phyloP scores from a whole-genome alignment of 2,888 invertebrate genomes.

The Eubasilissa splendida region DNA sequence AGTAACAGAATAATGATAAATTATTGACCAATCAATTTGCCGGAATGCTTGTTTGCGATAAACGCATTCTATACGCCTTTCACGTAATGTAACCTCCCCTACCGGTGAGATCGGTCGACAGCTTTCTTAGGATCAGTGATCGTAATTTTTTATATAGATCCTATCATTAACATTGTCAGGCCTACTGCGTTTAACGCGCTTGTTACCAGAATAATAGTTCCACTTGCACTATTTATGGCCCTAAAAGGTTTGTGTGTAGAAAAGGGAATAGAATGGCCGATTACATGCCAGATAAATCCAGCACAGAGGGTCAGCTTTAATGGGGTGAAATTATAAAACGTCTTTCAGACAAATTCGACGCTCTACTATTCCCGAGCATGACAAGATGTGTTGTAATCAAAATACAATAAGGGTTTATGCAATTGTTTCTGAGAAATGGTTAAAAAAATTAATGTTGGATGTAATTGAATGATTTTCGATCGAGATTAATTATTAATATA shows the following conservation, averaged over 20 bases:
- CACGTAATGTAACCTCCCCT: conserved; percentile 6
- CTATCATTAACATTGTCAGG: conserved; percentile 27
- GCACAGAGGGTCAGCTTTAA: neutral
- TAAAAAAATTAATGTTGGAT: too few relatives aligned
- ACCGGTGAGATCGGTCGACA: neutral
- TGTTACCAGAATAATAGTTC: conserved; percentile 16
- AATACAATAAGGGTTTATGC: too few relatives aligned
- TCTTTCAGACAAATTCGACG: too few relatives aligned
- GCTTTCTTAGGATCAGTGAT: neutral
- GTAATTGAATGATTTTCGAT: too few relatives aligned
- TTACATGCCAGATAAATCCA: conserved; percentile 15
- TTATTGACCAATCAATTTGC: neutral
- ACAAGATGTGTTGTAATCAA: too few relatives aligned
- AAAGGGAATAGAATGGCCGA: conserved; percentile 32
- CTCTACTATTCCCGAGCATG: too few relatives aligned
- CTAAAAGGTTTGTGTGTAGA: conserved; percentile 23
- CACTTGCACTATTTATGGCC: conserved; percentile 30
- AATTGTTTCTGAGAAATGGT: too few relatives aligned
- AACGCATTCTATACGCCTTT: conserved; percentile 26
- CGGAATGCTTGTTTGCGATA: neutral
- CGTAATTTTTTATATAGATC: conserved; percentile 2
- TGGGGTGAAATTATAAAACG: neutral
- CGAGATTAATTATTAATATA: too few relatives aligned
- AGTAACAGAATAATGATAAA: too few relatives aligned
- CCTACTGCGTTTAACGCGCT: conserved; percentile 22